Conservation (phyloP, 2,888 invertebrate species). For the Allophyes oxyacanthae region DNA sequence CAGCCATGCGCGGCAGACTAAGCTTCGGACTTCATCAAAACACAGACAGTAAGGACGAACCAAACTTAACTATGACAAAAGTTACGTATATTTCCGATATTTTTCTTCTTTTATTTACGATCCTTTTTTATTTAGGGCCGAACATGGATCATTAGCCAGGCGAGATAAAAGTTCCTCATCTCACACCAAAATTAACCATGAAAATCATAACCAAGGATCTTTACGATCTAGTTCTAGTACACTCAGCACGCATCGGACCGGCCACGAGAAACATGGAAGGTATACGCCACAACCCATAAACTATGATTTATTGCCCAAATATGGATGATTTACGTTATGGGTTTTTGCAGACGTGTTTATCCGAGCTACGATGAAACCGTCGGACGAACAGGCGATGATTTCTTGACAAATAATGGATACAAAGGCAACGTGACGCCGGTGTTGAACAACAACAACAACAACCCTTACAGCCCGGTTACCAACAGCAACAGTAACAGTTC, state of each 20-base stretch:
- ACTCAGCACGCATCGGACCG: slow-evolving; percentile 68
- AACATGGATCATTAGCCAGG: slow-evolving; percentile 82
- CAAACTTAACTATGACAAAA: slow-evolving; percentile 18
- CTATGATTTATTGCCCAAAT: slow-evolving; percentile 50
- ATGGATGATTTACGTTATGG: slow-evolving; percentile 53
- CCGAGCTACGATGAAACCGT: slow-evolving; percentile 81
- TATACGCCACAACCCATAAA: slow-evolving; percentile 39
- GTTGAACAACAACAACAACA: slow-evolving; percentile 83
- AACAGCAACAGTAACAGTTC: slow-evolving; percentile 88
- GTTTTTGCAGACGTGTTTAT: slow-evolving; percentile 79
- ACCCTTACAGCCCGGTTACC: slow-evolving; percentile 85
- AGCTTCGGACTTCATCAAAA: slow-evolving; percentile 84
- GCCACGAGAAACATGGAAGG: slow-evolving; percentile 56
- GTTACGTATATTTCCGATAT: not conserved
- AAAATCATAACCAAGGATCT: slow-evolving; percentile 86
- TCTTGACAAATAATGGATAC: slow-evolving; percentile 84
- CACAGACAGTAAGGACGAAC: slow-evolving; percentile 80
- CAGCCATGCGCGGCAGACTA: slow-evolving; percentile 90
- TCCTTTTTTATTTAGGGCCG: slow-evolving; percentile 55
- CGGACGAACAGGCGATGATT: slow-evolving; percentile 76
- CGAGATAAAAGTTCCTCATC: slow-evolving; percentile 79
- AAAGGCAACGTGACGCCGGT: slow-evolving; percentile 78
- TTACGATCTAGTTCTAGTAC: slow-evolving; percentile 90
- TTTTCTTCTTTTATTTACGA: not conserved
- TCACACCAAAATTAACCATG: slow-evolving; percentile 76